Percentiles rank a stretch among this genome's conserved stretches.
Evolutionary conservation across 2,113 vertebrate species (phyloP).

Genomic region (Mormoops blainvillei): DNA sequence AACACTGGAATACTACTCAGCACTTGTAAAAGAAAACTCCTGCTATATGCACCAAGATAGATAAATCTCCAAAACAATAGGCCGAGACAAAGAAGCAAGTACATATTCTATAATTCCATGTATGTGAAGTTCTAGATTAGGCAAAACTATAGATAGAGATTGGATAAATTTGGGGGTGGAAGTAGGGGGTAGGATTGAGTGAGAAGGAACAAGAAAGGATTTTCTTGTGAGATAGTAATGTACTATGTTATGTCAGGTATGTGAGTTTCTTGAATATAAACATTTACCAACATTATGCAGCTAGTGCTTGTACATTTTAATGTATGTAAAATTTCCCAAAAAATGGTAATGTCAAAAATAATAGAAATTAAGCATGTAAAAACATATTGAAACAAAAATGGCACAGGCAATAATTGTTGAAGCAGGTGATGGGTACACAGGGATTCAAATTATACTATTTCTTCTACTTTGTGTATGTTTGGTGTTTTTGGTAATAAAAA

Average conservation of each 20-base stretch:
- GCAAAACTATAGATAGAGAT: background rate
- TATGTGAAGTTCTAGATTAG: background rate
- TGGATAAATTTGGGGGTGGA: background rate
- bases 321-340: background rate
- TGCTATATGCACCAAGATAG: background rate
- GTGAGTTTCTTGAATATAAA: background rate
- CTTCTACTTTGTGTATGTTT: slow-evolving; percentile 5
- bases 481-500: slow-evolving; percentile 39
- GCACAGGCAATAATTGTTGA: background rate
- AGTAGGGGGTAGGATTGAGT: background rate
- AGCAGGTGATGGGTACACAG: background rate
- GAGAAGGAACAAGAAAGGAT: background rate
- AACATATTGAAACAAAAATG: background rate
- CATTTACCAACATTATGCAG: background rate
- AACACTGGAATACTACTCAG: background rate
- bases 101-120: fast-evolving
- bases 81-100: background rate
- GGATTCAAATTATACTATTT: background rate
- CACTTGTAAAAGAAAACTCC: background rate
- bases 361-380: background rate
- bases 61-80: background rate
- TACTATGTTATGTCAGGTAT: background rate
- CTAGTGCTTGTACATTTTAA: slow-evolving; percentile 17
- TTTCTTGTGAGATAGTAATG: background rate
- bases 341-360: background rate